Evolutionary conservation across 2,113 vertebrate species (phyloP).

Genomic region (Cygnus buccinator): DNA sequence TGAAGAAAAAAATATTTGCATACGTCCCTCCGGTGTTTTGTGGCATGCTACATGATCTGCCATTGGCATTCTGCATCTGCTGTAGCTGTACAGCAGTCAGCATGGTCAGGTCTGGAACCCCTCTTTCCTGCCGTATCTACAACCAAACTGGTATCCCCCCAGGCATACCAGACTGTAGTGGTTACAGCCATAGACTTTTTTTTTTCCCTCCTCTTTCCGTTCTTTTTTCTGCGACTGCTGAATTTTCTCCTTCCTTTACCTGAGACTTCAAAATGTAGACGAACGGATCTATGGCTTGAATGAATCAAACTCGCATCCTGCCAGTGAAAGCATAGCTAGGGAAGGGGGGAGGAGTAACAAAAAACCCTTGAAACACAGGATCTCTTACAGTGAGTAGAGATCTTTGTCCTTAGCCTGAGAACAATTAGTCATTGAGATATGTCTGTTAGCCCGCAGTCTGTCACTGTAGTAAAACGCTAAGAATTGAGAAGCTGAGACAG

Average conservation of each 20-base stretch:
- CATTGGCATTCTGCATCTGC: not conserved
- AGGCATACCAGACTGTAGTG: not conserved
- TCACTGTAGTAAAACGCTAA: not conserved
- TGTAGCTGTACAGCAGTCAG: not conserved
- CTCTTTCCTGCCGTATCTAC: not conserved
- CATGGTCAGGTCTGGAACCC: not conserved
- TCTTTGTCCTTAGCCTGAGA: not conserved
- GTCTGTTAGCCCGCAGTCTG: not conserved
- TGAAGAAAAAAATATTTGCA: constrained; percentile 3
- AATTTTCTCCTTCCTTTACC: not conserved
- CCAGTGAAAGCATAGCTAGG: not conserved
- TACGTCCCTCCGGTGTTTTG: not conserved
- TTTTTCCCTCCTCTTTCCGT: not conserved
- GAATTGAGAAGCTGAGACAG: not conserved
- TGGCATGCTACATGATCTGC: not conserved
- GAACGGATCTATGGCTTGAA: not conserved
- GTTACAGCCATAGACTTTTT: not conserved
- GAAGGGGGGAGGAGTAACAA: not conserved
- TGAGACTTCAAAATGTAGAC: not conserved
- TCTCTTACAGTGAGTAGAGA: not conserved
- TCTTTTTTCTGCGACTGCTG: not conserved
- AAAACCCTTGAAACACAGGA: not conserved
- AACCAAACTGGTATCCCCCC: not conserved
- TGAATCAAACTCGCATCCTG: not conserved
- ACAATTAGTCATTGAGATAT: not conserved